These are phyloP conservation scores for Labeo calbasu DNA, from an alignment of 2,797 vertebrate species.

Conservation along the genomic window DNA sequence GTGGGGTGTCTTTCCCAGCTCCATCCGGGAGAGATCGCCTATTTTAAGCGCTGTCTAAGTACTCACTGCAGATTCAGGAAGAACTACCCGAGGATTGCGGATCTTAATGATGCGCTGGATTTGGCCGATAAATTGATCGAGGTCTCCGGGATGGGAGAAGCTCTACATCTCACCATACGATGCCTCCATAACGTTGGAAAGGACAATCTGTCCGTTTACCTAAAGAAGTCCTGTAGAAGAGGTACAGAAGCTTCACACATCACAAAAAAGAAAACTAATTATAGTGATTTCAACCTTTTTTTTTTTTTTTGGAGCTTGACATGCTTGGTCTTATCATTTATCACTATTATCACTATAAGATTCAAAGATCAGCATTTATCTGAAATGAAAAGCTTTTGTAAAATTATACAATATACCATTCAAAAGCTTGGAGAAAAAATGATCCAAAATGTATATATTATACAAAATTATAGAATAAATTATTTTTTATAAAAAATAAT, in stretches of 20 bases:
- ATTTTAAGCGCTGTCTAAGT: slow-evolving; percentile 42
- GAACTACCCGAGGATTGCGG: slow-evolving; percentile 20
- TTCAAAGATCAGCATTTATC: no score
- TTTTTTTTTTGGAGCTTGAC: no score
- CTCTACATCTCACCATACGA: slow-evolving; percentile 27
- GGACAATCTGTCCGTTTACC: rapidly evolving
- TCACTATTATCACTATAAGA: not conserved
- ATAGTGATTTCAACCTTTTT: not conserved
- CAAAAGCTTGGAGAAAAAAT: no score
- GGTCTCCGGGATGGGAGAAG: slow-evolving; percentile 29
- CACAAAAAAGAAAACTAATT: not conserved
- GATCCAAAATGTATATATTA: no score
- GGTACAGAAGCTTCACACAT: slow-evolving; percentile 23
- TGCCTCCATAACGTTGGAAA: slow-evolving; percentile 32
- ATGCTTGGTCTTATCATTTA: not conserved
- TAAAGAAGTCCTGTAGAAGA: slow-evolving; percentile 46
- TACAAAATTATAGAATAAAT: no score
- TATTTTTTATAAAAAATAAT: no score
- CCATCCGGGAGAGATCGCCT: not conserved
- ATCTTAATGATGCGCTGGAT: slow-evolving; percentile 46
- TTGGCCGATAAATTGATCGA: slow-evolving; percentile 55
- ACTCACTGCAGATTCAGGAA: slow-evolving; percentile 6
- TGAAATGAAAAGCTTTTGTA: no score
- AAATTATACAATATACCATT: no score
- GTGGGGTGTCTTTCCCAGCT: slow-evolving; percentile 9